A percentile compares a stretch with the other conserved stretches of the same genome.
phyloP scores from a whole-genome alignment of 2,113 vertebrate species.

The Oxyruncus cristatus region DNA sequence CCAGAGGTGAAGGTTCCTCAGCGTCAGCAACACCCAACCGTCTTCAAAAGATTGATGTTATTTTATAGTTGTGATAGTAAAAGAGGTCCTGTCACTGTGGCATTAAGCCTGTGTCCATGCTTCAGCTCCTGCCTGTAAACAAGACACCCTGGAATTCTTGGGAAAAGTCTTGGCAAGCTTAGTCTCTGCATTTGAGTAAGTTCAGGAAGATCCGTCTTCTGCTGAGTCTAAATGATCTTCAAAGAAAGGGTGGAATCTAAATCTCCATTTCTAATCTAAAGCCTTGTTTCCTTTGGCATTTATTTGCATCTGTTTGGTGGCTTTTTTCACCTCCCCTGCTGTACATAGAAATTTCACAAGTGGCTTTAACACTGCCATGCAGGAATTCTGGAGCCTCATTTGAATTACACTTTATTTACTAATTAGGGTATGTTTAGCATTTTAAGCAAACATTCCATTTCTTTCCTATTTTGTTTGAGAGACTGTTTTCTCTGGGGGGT shows the following conservation, averaged over 20 bases:
- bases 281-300: not conserved
- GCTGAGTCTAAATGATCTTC: not conserved
- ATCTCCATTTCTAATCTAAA: not conserved
- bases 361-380: not conserved
- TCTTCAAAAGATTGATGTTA: not conserved
- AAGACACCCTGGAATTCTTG: not conserved
- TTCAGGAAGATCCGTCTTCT: not conserved
- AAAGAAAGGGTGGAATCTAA: not conserved
- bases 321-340: not conserved
- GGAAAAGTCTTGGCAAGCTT: not conserved
- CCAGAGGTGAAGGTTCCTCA: not conserved
- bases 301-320: not conserved
- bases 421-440: not conserved
- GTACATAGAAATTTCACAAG: not conserved
- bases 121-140: not conserved
- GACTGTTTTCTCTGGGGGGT: not conserved
- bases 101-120: not conserved
- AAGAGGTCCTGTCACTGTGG: not conserved
- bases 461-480: not conserved
- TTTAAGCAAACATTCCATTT: not conserved
- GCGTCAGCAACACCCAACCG: not conserved
- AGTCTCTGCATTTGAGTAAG: not conserved
- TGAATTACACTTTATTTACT: constrained; percentile 18
- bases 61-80: not conserved
- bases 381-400: not conserved